Conservation (phyloP, 2,797 vertebrate species). For the Phalanger gymnotis region DNA sequence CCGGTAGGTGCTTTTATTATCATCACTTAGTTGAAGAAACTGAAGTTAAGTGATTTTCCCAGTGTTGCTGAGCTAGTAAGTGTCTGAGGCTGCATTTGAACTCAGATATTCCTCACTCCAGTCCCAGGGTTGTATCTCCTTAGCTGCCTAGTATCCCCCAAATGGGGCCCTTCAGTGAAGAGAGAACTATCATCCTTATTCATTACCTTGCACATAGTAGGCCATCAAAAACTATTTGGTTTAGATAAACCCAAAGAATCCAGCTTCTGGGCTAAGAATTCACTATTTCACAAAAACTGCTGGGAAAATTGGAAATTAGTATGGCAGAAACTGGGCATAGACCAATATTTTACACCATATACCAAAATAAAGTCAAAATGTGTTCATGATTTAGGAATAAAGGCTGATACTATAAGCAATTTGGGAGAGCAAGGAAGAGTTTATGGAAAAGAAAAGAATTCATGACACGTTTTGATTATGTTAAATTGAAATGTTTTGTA, state of each 20-base stretch:
- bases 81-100: background rate
- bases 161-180: background rate
- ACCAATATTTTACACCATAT: too few relatives aligned
- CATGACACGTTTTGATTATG: too few relatives aligned
- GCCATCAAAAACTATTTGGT: conserved; percentile 12
- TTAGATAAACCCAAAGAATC: conserved; percentile 6
- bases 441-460: too few relatives aligned
- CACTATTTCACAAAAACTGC: too few relatives aligned
- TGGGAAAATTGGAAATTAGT: too few relatives aligned
- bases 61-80: background rate
- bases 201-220: background rate
- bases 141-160: background rate
- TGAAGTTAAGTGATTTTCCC: background rate
- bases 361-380: too few relatives aligned
- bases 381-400: too few relatives aligned
- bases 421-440: too few relatives aligned
- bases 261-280: too few relatives aligned
- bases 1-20: background rate
- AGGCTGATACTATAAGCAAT: too few relatives aligned
- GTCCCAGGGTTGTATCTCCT: background rate
- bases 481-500: too few relatives aligned
- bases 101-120: background rate
- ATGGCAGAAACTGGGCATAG: too few relatives aligned
- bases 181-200: background rate
- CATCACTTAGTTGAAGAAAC: background rate